Evolutionary conservation across 2,888 invertebrate species (phyloP), one percentile per base, ranked within the genome.

Genomic region (Polyommatus icarus): DNA sequence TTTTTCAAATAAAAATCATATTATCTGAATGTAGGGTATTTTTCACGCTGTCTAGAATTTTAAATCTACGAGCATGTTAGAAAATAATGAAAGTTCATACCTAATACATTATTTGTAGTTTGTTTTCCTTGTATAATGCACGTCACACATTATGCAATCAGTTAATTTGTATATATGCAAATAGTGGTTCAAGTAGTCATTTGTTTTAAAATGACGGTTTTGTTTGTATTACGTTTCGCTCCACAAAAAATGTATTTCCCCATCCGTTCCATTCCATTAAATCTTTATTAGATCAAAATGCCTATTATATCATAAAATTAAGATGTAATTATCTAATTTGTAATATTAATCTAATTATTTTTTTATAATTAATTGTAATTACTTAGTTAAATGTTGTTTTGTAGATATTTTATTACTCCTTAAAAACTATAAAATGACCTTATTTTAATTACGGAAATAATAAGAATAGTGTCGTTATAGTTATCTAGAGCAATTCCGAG

Each of bases 231-330:
- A 6, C 50, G 75, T 18, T 75, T 8, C 50, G 54, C 54, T 54
- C n/a, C 29, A 15, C 54, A 32, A 54, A 75, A 75, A 75, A 54
- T 24, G 15, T 46, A 50, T 50, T 54, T 29, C n/a, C 29, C 12
- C 75, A 75, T 54, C 75, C 32, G 50, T 24, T 54, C 29, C 15
- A 29, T 54, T 67, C 29, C 67, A 67, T 67, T 67, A 29, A 67
- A 67, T 4, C 1, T 29, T 67, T 18, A 32, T 1, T 67, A 29
- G 0, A n/a, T 10, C 24, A 4, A 20, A 10, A 59, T 59, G 67
- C 29, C 29, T 67, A 32, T 67, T 67, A 67, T 32, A 67, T 32
- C 29, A 67, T 67, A 67, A 67, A 67, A 67, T 29, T 67, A 10
- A 67, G 12, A 24, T 61, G 61, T 67, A 6, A 32, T 32, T 32